Evolutionary conservation across 2,113 vertebrate genomes (phyloP).

Genomic region (Mystacornis crossleyi): DNA sequence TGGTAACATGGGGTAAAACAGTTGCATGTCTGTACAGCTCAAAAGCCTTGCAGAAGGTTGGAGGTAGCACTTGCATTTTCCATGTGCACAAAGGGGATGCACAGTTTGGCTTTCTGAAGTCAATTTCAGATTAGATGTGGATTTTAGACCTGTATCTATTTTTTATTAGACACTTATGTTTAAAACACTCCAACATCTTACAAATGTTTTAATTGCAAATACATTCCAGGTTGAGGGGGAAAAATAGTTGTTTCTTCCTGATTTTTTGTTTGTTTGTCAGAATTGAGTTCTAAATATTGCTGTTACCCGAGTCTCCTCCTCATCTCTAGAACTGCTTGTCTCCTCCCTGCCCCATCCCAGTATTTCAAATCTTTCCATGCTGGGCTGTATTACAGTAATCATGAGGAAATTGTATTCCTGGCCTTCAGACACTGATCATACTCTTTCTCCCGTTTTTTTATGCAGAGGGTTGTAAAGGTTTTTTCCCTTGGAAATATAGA

Average conservation of each 20-base stretch:
- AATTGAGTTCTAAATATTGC: neutral
- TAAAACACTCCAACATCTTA: neutral
- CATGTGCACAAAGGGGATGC: fast-evolving
- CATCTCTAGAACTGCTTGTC: neutral
- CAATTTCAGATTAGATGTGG: neutral
- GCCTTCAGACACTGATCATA: neutral
- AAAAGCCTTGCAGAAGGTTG: neutral
- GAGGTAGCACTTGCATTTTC: neutral
- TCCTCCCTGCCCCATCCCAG: fast-evolving
- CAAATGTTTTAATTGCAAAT: neutral
- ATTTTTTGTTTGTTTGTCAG: neutral
- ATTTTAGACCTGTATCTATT: neutral
- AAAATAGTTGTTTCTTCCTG: neutral
- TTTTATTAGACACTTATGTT: neutral
- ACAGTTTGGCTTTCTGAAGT: neutral
- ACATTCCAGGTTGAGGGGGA: neutral
- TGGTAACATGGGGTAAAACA: neutral
- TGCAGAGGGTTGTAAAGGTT: neutral
- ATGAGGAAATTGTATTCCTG: neutral
- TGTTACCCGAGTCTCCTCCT: neutral
- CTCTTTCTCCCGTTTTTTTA: neutral
- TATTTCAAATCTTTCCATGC: neutral
- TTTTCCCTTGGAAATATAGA: neutral
- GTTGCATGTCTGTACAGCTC: neutral
- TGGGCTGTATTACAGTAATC: neutral